Conservation (phyloP, 1,140 invertebrate species). For the Daktulosphaira vitifoliae region DNA sequence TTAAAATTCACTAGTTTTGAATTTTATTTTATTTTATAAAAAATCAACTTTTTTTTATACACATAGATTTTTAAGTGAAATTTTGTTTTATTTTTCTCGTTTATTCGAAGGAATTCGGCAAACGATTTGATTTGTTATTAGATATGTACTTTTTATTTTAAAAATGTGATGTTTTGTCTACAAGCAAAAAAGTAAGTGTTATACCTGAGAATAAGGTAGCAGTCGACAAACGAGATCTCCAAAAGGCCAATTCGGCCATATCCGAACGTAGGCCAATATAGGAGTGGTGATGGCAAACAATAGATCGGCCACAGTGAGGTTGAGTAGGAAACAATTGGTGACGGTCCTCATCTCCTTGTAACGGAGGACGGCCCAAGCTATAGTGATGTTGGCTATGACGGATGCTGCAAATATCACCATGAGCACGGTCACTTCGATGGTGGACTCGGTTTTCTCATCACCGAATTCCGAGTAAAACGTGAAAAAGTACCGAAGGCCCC, state of each 20-base stretch:
- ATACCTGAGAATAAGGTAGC: slow-evolving; percentile 52
- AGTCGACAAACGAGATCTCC: slow-evolving; percentile 48
- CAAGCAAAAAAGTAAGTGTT: no score
- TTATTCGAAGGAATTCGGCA: no score
- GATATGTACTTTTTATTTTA: no score
- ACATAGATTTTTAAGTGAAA: no score
- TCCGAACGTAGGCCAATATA: slow-evolving; percentile 47
- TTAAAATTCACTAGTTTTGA: no score
- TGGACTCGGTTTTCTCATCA: slow-evolving; percentile 39
- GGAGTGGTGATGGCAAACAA: slow-evolving; percentile 51
- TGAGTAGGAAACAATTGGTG: slow-evolving; percentile 65
- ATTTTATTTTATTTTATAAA: no score
- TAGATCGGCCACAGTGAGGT: slow-evolving; percentile 59
- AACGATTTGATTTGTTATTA: no score
- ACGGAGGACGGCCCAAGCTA: slow-evolving; percentile 45
- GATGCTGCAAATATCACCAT: slow-evolving; percentile 44
- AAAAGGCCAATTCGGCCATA: slow-evolving; percentile 48
- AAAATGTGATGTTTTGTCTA: no score
- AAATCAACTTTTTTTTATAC: no score
- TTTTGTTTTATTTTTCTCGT: no score
- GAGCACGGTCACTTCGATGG: slow-evolving; percentile 43
- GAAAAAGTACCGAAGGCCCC: slow-evolving; percentile 47
- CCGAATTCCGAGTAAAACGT: slow-evolving; percentile 49
- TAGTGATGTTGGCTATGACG: slow-evolving; percentile 44
- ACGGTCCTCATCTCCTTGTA: slow-evolving; percentile 63